Evolutionary conservation across 1,140 invertebrate genomes (phyloP).

Genomic region (Drosophila watanabei): DNA sequence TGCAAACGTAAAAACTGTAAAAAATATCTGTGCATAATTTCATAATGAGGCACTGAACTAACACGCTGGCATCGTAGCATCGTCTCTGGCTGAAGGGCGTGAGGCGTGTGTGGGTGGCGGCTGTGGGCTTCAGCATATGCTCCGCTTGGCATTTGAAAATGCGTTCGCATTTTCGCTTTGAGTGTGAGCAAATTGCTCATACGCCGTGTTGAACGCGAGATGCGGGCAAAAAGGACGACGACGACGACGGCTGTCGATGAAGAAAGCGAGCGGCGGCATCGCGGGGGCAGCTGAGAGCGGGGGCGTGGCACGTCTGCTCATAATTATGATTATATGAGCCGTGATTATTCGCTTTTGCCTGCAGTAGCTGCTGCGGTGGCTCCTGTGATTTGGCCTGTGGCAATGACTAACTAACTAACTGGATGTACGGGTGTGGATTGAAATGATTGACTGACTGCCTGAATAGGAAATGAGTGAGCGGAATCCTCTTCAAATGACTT

Average conservation of each 20-base stretch:
- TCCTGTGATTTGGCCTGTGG: conserved; percentile 56
- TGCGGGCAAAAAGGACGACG: conserved; percentile 39
- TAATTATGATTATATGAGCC: conserved; percentile 75
- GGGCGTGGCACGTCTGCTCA: conserved; percentile 39
- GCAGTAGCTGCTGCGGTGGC: conserved; percentile 7
- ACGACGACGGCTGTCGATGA: background rate
- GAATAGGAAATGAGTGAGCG: conserved; percentile 21
- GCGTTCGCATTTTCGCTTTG: conserved; percentile 67
- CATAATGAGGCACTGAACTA: conserved; percentile 72
- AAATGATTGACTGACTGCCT: conserved; percentile 33
- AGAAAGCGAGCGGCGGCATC: background rate
- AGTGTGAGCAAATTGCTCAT: conserved; percentile 68
- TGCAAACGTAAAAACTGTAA: conserved; percentile 14
- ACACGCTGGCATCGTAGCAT: conserved; percentile 24
- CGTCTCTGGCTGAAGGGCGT: conserved; percentile 4
- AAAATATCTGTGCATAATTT: conserved; percentile 73
- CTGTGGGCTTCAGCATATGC: conserved; percentile 47
- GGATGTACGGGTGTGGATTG: conserved; percentile 23
- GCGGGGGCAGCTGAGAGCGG: conserved; percentile 5
- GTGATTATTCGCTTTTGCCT: conserved; percentile 53
- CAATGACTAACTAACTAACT: conserved; percentile 52
- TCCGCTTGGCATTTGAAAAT: conserved; percentile 64
- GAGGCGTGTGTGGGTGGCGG: background rate
- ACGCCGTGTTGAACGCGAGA: conserved; percentile 58
- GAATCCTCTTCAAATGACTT: conserved; percentile 11